A percentile compares a stretch with the other conserved stretches of the same genome.
Conservation (phyloP, 2,797 vertebrate species). For the Merluccius polli region DNA sequence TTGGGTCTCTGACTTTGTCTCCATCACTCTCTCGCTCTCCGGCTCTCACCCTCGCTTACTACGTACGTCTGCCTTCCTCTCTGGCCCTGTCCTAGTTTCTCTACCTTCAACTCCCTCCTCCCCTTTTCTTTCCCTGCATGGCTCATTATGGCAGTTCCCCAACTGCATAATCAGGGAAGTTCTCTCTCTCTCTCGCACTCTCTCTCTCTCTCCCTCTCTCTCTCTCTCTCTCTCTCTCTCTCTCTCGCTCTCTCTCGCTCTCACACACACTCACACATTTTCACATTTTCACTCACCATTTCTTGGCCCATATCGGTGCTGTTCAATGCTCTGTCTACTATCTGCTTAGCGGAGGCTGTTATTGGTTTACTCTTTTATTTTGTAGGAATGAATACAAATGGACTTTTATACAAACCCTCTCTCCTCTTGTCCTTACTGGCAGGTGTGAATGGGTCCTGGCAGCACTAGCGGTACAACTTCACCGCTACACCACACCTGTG, state of each 20-base stretch:
- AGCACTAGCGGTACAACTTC: not conserved
- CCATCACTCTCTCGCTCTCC: constrained; percentile 49
- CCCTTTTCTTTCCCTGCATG: constrained; percentile 43
- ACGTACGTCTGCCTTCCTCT: constrained; percentile 35
- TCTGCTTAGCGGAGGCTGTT: not conserved
- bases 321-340: too few species aligned
- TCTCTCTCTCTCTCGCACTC: constrained; percentile 27
- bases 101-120: constrained; percentile 30
- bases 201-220: constrained; percentile 23
- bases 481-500: too few species aligned
- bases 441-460: not conserved
- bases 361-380: not conserved
- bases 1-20: constrained; percentile 61
- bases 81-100: constrained; percentile 37
- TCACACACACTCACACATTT: constrained; percentile 56
- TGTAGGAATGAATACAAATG: not conserved
- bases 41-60: not conserved
- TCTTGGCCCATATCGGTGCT: constrained; percentile 43
- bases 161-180: constrained; percentile 63
- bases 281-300: constrained; percentile 48
- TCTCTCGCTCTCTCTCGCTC: not conserved
- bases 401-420: constrained; percentile 12
- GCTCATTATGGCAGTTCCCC: constrained; percentile 67
- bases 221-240: constrained; percentile 15
- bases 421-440: constrained; percentile 14